Base-by-base conservation (phyloP, 2,888 invertebrate genomes). In the Cephus nigrinus region DNA sequence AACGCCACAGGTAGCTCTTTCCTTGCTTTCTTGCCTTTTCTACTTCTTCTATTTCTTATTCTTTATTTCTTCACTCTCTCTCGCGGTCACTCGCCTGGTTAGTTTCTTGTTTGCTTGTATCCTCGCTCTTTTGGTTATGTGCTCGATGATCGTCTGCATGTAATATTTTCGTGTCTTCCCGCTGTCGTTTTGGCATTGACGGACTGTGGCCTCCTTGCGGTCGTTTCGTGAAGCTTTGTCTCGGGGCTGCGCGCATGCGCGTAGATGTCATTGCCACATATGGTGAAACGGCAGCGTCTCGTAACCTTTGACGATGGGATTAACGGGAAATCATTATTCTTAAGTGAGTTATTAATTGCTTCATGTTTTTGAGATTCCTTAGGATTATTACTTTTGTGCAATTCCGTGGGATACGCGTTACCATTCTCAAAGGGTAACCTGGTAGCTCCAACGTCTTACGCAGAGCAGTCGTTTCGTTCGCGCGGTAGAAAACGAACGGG, bases 1-100 rank as follows among this genome's bases (percentile, higher is more conserved):
- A 74, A 81, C 80, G 78, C 80, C 78, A 74, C 76, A 77, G 79
- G 76, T 79, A 80, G 75, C 82, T 68, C 55, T 75, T 73, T 55
- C 40, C 40, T 55, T 55, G 40, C 40, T 55, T 55, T 55, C 71
- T 31, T 33, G 71, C 71, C 71, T 31, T 71, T 33, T 71, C 71
- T 36, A 75, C 75, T 71, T 76, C 80, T 74, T 81, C 74, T 74
- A 76, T 81, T 74, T 74, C 77, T 79, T 36, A 36, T 75, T 73
- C 72, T 73, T 40, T 71, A 76, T 74, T 33, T 80, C 36, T 68
- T 23, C 23, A 23, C 40, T 30, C 32, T 76, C 72, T 79, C 75
- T 75, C 74, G 71, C 11, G 31, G 31, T 30, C 31, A 12, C 31
- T 69, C 15, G 31, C 71, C 11, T 15, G 12, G 12, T 69, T 32